phyloP scores from a whole-genome alignment of 2,888 invertebrate genomes.

The Brachypalpus laphriformis region DNA sequence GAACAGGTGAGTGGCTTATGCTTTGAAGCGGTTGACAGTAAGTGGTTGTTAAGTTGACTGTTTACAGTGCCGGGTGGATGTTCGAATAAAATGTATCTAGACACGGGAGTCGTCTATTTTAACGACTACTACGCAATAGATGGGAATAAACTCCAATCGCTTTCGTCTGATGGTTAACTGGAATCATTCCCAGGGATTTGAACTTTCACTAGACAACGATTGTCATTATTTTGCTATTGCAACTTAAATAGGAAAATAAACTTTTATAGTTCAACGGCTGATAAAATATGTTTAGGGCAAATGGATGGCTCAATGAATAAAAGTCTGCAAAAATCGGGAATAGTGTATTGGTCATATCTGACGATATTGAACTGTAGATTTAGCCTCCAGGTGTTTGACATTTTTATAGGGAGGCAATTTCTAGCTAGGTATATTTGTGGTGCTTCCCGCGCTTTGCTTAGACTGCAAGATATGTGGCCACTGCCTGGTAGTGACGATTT shows the following conservation, averaged over 20 bases:
- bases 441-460: too few relatives aligned
- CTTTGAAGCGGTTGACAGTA: slow-evolving; percentile 24
- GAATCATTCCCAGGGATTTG: not conserved
- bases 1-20: slow-evolving; percentile 5
- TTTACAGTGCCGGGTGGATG: not conserved
- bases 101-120: not conserved
- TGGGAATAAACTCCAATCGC: not conserved
- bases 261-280: not conserved
- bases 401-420: too few relatives aligned
- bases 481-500: too few relatives aligned
- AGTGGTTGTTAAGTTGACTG: slow-evolving; percentile 34
- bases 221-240: not conserved
- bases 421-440: too few relatives aligned
- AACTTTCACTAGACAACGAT: not conserved
- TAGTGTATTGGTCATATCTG: too few relatives aligned
- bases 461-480: too few relatives aligned
- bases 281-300: too few relatives aligned
- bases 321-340: too few relatives aligned
- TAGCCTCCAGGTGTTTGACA: too few relatives aligned
- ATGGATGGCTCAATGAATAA: too few relatives aligned
- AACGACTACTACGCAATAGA: not conserved
- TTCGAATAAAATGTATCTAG: not conserved
- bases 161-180: not conserved
- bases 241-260: not conserved
- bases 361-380: too few relatives aligned